phyloP scores from a whole-genome alignment of 2,888 invertebrate species.

The Pyrrhia umbra region DNA sequence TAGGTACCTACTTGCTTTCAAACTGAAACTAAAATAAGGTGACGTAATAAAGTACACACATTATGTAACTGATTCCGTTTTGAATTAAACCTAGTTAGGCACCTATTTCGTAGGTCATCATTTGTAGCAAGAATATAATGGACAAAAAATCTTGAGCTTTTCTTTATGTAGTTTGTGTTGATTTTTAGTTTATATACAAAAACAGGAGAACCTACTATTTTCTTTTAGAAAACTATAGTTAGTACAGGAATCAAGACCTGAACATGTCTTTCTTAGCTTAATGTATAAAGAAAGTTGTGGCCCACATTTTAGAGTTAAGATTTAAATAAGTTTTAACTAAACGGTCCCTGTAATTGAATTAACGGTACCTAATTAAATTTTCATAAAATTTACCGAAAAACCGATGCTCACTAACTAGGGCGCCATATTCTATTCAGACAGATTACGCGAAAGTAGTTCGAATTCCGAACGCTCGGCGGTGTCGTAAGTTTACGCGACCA shows the following conservation, averaged over 20 bases:
- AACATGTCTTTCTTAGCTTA: too few species aligned
- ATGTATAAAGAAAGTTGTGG: neutral
- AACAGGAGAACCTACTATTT: too few species aligned
- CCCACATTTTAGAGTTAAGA: neutral
- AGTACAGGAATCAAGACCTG: too few species aligned
- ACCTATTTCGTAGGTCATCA: conserved; percentile 31
- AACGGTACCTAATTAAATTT: conserved; percentile 20
- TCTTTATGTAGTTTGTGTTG: too few species aligned
- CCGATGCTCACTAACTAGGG: conserved; percentile 74
- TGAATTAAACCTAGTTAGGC: conserved; percentile 31
- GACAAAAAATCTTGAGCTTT: neutral
- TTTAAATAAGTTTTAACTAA: neutral
- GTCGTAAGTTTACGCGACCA: conserved; percentile 85
- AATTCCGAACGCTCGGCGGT: conserved; percentile 84
- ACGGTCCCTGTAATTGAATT: neutral
- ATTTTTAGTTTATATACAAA: too few species aligned
- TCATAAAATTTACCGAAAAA: conserved; percentile 53
- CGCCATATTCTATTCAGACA: conserved; percentile 81
- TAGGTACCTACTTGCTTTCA: neutral
- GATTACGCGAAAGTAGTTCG: conserved; percentile 90
- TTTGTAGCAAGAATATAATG: neutral
- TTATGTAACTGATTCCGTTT: conserved; percentile 31
- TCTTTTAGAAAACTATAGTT: too few species aligned
- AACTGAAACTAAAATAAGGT: conserved; percentile 15
- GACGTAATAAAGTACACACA: conserved; percentile 26